Evolutionary conservation across 1,140 invertebrate species (phyloP).

Genomic region (Pomacea maculata): DNA sequence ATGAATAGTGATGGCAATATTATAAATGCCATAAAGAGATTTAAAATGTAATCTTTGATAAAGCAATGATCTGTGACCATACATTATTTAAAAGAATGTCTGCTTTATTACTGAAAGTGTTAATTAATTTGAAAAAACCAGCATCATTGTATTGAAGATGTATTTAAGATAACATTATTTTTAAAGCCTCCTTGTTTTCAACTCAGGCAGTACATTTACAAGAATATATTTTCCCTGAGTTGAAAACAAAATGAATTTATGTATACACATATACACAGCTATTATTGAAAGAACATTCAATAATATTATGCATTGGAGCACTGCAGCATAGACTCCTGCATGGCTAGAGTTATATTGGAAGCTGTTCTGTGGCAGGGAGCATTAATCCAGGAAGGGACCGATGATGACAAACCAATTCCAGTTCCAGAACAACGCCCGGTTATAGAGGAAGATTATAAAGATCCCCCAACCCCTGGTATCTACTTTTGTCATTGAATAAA

Average conservation of each 20-base stretch:
- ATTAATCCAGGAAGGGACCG: no score
- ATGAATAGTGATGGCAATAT: no score
- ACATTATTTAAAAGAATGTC: background rate
- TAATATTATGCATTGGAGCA: background rate
- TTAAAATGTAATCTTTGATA: no score
- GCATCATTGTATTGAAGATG: no score
- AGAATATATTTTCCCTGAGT: no score
- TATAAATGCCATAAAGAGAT: no score
- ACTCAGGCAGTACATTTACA: no score
- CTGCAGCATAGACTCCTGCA: background rate
- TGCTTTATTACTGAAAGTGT: background rate
- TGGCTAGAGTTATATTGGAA: background rate
- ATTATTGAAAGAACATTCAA: background rate
- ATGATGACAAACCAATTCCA: no score
- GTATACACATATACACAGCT: background rate
- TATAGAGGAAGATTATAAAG: slow-evolving; percentile 41
- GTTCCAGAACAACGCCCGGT: background rate
- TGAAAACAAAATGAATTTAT: no score
- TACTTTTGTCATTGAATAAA: background rate
- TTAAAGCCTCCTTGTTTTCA: no score
- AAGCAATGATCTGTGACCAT: background rate
- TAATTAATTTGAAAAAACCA: no score
- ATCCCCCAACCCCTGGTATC: slow-evolving; percentile 42
- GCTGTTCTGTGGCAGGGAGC: background rate
- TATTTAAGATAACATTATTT: no score